Conservation (phyloP, 2,797 vertebrate genomes). For the Eutrigla gurnardus region DNA sequence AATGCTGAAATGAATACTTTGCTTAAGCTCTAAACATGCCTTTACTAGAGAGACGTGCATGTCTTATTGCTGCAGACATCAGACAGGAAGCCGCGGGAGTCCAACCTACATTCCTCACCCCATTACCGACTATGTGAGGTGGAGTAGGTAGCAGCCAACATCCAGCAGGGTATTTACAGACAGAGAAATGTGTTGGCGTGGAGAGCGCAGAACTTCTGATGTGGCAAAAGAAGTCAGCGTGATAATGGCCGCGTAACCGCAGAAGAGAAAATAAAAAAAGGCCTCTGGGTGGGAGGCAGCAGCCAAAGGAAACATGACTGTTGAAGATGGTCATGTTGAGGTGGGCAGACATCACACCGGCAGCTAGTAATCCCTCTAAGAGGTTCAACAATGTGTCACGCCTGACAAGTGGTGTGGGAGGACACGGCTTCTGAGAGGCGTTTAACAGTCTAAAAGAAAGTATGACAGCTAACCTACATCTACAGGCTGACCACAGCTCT, state of each 20-base stretch:
- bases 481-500: slow-evolving; percentile 5
- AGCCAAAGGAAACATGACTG: slow-evolving; percentile 53
- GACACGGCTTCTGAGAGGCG: slow-evolving; percentile 26
- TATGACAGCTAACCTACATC: slow-evolving; percentile 18
- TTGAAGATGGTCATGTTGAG: slow-evolving; percentile 32
- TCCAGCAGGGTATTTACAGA: slow-evolving; percentile 29
- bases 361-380: slow-evolving; percentile 46
- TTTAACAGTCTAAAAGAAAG: slow-evolving; percentile 12
- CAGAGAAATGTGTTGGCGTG: slow-evolving; percentile 45
- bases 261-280: slow-evolving; percentile 38
- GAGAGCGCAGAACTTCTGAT: slow-evolving; percentile 14
- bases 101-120: slow-evolving; percentile 19
- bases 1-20: neutral
- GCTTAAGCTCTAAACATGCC: neutral
- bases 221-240: slow-evolving; percentile 32
- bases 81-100: slow-evolving; percentile 5
- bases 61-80: slow-evolving; percentile 15
- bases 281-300: slow-evolving; percentile 48
- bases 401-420: slow-evolving; percentile 55
- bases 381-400: slow-evolving; percentile 53
- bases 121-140: slow-evolving; percentile 19
- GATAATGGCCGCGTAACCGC: slow-evolving; percentile 18
- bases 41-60: neutral
- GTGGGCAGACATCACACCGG: slow-evolving; percentile 53
- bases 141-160: slow-evolving; percentile 37